phyloP scores from a whole-genome alignment of 1,140 invertebrate genomes.

The Bathynomus jamesi region DNA sequence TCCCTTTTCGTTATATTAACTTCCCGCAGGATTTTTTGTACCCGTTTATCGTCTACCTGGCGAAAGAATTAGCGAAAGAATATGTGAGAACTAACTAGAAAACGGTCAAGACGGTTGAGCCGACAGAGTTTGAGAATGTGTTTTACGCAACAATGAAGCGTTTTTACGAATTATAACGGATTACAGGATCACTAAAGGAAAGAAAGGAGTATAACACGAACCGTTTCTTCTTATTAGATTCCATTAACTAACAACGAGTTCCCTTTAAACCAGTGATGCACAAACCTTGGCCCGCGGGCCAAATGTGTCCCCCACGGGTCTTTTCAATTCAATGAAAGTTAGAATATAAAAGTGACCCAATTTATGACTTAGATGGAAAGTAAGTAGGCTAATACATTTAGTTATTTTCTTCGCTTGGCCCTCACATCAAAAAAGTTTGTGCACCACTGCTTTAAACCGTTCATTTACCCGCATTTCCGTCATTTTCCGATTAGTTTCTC shows the following conservation, averaged over 20 bases:
- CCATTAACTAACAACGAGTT: no score
- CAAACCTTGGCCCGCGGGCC: neutral
- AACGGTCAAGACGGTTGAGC: neutral
- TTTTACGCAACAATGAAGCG: neutral
- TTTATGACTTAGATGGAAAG: no score
- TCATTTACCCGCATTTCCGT: constrained; percentile 64
- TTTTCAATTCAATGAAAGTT: neutral
- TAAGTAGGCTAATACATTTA: no score
- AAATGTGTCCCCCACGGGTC: neutral
- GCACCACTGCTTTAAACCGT: neutral
- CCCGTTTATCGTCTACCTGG: constrained; percentile 56
- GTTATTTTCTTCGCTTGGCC: neutral
- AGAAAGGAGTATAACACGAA: neutral
- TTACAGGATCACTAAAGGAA: no score
- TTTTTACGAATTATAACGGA: no score
- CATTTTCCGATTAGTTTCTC: constrained; percentile 73
- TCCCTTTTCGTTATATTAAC: constrained; percentile 82
- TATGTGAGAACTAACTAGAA: neutral
- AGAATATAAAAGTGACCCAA: no score
- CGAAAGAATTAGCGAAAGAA: neutral
- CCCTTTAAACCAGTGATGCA: no score
- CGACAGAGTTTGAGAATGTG: neutral
- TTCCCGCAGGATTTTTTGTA: constrained; percentile 78
- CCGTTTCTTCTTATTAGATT: neutral
- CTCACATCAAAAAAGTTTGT: neutral